These are phyloP conservation scores for Helicoverpa zea DNA, from an alignment of 1,140 invertebrate species.

Conservation along the genomic window DNA sequence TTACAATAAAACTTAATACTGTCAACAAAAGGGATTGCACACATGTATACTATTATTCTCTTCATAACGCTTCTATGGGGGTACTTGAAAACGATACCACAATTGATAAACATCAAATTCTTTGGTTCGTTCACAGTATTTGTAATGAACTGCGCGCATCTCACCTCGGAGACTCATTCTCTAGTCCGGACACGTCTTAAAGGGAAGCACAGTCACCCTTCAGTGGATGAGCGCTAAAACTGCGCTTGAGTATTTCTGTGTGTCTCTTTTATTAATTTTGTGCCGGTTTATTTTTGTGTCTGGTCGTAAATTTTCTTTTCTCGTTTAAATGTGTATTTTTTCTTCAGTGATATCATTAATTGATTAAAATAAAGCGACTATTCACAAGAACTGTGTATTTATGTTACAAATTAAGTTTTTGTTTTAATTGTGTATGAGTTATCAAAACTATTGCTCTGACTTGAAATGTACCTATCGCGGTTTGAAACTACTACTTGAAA, in stretches of 20 bases:
- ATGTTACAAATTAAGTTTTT: no score
- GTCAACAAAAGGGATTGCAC: constrained; percentile 1
- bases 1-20: background rate
- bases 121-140: constrained; percentile 52
- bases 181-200: constrained; percentile 76
- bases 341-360: no score
- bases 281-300: background rate
- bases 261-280: constrained; percentile 17
- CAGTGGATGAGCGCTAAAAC: constrained; percentile 59
- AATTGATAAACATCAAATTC: constrained; percentile 54
- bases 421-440: no score
- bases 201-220: constrained; percentile 73
- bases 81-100: constrained; percentile 27
- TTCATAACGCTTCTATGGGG: background rate
- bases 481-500: no score
- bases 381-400: no score
- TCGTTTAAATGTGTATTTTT: no score
- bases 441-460: no score
- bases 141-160: constrained; percentile 79
- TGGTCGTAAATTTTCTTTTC: background rate
- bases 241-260: constrained; percentile 35
- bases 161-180: constrained; percentile 71
- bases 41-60: constrained; percentile 13
- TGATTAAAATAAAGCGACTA: no score
- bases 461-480: no score